Base-by-base conservation (phyloP, 2,888 invertebrate genomes). In the Nymphalis c-album region DNA sequence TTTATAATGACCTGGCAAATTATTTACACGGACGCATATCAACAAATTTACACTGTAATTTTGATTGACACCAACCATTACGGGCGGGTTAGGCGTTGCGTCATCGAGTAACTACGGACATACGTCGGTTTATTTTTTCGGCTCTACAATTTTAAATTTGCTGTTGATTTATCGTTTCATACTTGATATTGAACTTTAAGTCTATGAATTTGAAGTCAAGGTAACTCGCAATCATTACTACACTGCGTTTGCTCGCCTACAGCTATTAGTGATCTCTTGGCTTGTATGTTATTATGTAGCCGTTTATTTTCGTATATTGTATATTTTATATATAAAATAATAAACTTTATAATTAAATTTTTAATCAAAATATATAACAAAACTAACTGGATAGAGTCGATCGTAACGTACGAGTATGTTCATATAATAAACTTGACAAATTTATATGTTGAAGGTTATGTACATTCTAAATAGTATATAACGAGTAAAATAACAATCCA, bases 11-110 rank as follows among this genome's bases (percentile, higher is more conserved):
- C 63, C 63, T 73, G 71, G 71, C 74, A 66, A 74, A 78, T 78
- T 75, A 77, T 77, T 85, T 80, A 76, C 70, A 74, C 76, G 77
- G 74, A 73, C 77, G 80, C 78, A 80, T 77, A 81, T 75, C 79
- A 79, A 82, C 81, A 85, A 86, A 77, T 87, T 90, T 86, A 88
- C 86, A 83, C 82, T 86, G 85, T 91, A 90, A 91, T 91, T 92
- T 91, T 92, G 91, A 91, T 91, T 92, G 91, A 92, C 91, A 91
- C 87, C 88, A 81, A 85, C 91, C 91, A 91, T 91, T 91, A 91
- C 87, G 86, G 85, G 82, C 83, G 85, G 86, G 85, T 85, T 79
- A 85, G 86, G 81, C 82, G 87, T 91, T 91, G 88, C 91, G 91
- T 91, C 91, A 91, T 85, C 85, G 78, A 80, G 81, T 86, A 84